A percentile compares a stretch with the other conserved stretches of the same genome.
These are phyloP conservation scores for Alloscopus bannaensis DNA, from an alignment of 2,888 invertebrate species.

Conservation along the genomic window DNA sequence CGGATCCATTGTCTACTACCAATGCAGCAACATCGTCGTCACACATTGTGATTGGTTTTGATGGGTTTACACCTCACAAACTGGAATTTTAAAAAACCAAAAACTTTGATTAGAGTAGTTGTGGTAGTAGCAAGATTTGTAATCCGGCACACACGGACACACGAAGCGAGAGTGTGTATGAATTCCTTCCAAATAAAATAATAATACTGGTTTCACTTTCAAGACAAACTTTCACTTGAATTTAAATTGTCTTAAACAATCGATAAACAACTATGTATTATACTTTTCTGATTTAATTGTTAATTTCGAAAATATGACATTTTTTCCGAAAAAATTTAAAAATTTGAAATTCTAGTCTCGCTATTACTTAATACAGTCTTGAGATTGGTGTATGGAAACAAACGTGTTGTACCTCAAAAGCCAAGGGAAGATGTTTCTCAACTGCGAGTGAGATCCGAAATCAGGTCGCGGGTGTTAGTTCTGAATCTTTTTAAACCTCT, in stretches of 20 bases:
- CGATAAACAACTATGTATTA: conserved; percentile 13
- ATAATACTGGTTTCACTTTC: no score
- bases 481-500: conserved; percentile 68
- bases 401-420: conserved; percentile 70
- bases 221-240: no score
- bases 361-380: conserved; percentile 10
- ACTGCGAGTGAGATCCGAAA: conserved; percentile 72
- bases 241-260: no score
- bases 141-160: no score
- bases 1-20: conserved; percentile 93
- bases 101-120: conserved; percentile 8
- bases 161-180: no score
- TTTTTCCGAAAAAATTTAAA: no score
- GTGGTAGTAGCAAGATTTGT: no score
- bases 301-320: no score
- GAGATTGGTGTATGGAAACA: conserved; percentile 17
- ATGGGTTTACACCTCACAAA: conserved; percentile 69
- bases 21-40: conserved; percentile 85
- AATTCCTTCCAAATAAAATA: no score
- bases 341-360: conserved; percentile 25
- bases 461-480: conserved; percentile 71
- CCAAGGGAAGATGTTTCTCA: conserved; percentile 73
- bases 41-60: conserved; percentile 78
- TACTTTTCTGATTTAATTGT: background rate
- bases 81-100: conserved; percentile 59